These are phyloP conservation scores for Drosophila malerkotliana DNA, from an alignment of 1,140 invertebrate species.

Conservation along the genomic window DNA sequence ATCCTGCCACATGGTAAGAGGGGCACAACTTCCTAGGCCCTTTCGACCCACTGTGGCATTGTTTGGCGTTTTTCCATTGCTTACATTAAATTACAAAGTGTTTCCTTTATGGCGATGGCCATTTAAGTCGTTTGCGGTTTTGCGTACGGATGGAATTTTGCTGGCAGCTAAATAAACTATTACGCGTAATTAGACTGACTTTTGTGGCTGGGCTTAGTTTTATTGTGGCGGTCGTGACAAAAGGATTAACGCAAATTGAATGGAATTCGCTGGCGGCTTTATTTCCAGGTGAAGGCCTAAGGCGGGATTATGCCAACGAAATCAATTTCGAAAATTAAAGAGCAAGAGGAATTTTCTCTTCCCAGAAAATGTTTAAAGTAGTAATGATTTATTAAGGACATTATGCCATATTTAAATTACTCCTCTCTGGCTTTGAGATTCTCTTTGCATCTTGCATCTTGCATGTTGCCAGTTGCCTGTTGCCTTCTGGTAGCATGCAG, in stretches of 20 bases:
- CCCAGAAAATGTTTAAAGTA: neutral
- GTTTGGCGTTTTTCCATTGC: slow-evolving; percentile 24
- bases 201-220: slow-evolving; percentile 37
- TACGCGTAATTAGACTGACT: slow-evolving; percentile 62
- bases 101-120: slow-evolving; percentile 38
- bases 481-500: neutral
- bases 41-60: slow-evolving; percentile 25
- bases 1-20: neutral
- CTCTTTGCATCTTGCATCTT: slow-evolving; percentile 4
- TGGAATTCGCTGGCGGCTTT: slow-evolving; percentile 21
- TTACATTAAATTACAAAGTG: slow-evolving; percentile 54
- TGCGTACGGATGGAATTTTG: slow-evolving; percentile 5
- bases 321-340: slow-evolving; percentile 4
- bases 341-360: neutral
- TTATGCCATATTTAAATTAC: neutral
- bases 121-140: slow-evolving; percentile 62
- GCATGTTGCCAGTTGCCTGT: slow-evolving; percentile 1
- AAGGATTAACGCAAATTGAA: slow-evolving; percentile 68
- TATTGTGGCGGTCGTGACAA: slow-evolving; percentile 31
- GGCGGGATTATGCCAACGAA: neutral
- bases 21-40: slow-evolving; percentile 3
- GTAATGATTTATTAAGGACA: neutral
- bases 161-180: slow-evolving; percentile 54
- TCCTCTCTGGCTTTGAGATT: slow-evolving; percentile 1
- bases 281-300: slow-evolving; percentile 2